Conservation (phyloP, 2,888 invertebrate species). For the Catocala fraxini region DNA sequence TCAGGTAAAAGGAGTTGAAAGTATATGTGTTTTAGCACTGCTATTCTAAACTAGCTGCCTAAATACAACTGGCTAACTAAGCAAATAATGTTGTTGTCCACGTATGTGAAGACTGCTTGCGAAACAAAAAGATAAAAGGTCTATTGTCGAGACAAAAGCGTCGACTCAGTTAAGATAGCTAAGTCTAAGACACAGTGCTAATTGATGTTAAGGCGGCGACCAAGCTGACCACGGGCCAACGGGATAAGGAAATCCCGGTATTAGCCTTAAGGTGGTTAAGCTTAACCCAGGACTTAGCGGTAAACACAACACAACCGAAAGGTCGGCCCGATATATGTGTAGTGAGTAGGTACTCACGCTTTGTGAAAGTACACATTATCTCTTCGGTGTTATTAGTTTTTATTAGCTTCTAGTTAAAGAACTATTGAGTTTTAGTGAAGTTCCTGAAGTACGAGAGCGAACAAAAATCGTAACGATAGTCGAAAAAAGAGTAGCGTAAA, state of each 20-base stretch:
- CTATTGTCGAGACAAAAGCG: conserved; percentile 37
- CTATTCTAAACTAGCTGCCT: neutral
- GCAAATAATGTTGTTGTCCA: conserved; percentile 2
- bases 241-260: conserved; percentile 75
- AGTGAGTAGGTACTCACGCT: conserved; percentile 54
- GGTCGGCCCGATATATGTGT: conserved; percentile 45
- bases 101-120: neutral
- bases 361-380: conserved; percentile 48
- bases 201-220: conserved; percentile 70
- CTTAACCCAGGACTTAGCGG: conserved; percentile 60
- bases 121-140: conserved; percentile 29
- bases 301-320: conserved; percentile 63
- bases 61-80: neutral
- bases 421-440: too few relatives aligned
- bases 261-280: conserved; percentile 72
- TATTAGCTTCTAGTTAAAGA: too few relatives aligned
- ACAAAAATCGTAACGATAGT: too few relatives aligned
- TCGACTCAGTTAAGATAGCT: conserved; percentile 40
- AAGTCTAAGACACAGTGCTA: conserved; percentile 64
- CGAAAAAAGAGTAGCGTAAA: too few relatives aligned
- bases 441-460: too few relatives aligned
- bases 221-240: conserved; percentile 65
- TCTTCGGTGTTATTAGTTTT: conserved; percentile 35
- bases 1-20: conserved; percentile 9
- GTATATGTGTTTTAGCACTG: neutral